phyloP scores from a whole-genome alignment of 2,113 vertebrate species.

The cattle (Bos taurus) region DNA sequence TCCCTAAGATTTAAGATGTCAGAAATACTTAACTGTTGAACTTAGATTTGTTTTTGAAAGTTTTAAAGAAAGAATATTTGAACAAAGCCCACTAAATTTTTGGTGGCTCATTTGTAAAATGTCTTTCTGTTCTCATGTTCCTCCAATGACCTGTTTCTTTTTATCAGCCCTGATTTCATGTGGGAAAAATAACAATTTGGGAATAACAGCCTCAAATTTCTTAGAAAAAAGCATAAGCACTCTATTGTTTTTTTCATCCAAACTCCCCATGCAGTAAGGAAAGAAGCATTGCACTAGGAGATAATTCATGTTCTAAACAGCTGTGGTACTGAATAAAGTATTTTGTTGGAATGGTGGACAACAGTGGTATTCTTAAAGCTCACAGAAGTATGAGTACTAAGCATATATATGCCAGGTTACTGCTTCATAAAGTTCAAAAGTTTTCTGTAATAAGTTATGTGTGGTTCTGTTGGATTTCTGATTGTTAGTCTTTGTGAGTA shows the following conservation, averaged over 20 bases:
- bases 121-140: background rate
- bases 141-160: background rate
- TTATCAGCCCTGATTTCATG: background rate
- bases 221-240: background rate
- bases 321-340: background rate
- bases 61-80: background rate
- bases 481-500: slow-evolving; percentile 60
- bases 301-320: background rate
- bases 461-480: slow-evolving; percentile 66
- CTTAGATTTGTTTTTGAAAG: background rate
- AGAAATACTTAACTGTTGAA: background rate
- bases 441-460: slow-evolving; percentile 66
- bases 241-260: background rate
- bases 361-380: background rate
- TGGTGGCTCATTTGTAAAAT: background rate
- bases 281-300: background rate
- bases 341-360: background rate
- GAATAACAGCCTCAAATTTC: background rate
- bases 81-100: slow-evolving; percentile 3
- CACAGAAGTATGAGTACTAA: background rate
- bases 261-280: background rate
- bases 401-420: background rate
- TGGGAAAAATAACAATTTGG: slow-evolving; percentile 1
- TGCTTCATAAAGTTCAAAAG: slow-evolving; percentile 62
- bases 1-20: background rate